These are phyloP conservation scores for Setophaga petechia DNA, from an alignment of 2,113 vertebrate species.

Conservation along the genomic window DNA sequence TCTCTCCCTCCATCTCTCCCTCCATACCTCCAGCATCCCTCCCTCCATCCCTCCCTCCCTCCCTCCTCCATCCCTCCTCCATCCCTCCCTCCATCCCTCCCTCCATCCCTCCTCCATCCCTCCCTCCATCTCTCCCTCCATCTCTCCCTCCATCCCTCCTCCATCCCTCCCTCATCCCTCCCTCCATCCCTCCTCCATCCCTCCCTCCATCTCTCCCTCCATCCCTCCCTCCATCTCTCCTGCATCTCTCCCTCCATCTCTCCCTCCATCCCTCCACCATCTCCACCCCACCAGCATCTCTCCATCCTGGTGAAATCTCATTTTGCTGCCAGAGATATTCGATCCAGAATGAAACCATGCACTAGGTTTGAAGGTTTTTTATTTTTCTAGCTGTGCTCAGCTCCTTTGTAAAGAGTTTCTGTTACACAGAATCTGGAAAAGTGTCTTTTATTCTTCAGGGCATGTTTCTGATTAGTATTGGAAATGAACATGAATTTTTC, in stretches of 20 bases:
- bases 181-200: too few relatives aligned
- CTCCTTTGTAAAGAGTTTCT: conserved; percentile 23
- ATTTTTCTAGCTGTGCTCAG: conserved; percentile 25
- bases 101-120: too few relatives aligned
- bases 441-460: conserved; percentile 1
- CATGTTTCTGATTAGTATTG: conserved; percentile 65
- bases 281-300: not conserved
- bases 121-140: too few relatives aligned
- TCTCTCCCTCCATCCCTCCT: too few relatives aligned
- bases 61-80: too few relatives aligned
- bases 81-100: too few relatives aligned
- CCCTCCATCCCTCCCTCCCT: too few relatives aligned
- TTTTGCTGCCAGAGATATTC: not conserved
- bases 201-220: too few relatives aligned
- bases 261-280: not conserved
- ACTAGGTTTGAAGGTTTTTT: not conserved
- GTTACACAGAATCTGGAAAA: conserved; percentile 35
- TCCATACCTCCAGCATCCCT: not conserved
- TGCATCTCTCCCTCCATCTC: too few relatives aligned
- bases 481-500: conserved; percentile 20
- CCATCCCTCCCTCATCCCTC: too few relatives aligned
- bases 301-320: not conserved
- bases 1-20: not conserved
- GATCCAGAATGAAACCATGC: conserved; percentile 8
- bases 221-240: too few relatives aligned